A percentile compares a stretch with the other conserved stretches of the same genome.
Conservation (phyloP, 1,140 invertebrate genomes). For the Aphaenogaster rudis region DNA sequence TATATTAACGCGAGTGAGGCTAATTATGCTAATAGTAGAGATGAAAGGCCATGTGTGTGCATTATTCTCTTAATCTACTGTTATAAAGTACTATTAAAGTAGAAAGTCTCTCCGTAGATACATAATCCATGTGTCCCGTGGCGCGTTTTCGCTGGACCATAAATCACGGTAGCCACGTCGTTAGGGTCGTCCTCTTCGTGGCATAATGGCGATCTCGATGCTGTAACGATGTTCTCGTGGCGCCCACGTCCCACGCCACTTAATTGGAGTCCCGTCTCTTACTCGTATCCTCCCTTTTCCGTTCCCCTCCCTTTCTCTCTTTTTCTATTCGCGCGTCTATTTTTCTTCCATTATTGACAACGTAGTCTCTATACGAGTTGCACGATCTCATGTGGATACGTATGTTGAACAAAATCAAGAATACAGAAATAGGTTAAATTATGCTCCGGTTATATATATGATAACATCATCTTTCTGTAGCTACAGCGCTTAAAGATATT, state of each 20-base stretch:
- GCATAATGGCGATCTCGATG: conserved; percentile 76
- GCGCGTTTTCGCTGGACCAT: conserved; percentile 70
- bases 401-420: background rate
- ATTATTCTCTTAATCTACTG: conserved; percentile 73
- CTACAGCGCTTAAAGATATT: background rate
- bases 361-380: background rate
- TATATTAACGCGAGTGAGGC: conserved; percentile 55
- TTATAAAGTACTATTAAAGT: conserved; percentile 61
- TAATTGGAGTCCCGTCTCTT: conserved; percentile 69
- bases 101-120: conserved; percentile 65
- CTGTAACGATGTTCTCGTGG: conserved; percentile 76
- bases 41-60: conserved; percentile 52
- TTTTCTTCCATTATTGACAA: conserved; percentile 11
- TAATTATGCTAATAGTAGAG: conserved; percentile 46
- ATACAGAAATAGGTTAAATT: background rate
- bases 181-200: conserved; percentile 76
- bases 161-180: conserved; percentile 78
- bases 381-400: background rate
- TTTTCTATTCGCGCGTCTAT: background rate
- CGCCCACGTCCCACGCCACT: conserved; percentile 58
- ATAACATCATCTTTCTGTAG: background rate
- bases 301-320: background rate
- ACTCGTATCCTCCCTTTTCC: background rate
- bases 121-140: conserved; percentile 68
- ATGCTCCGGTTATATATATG: background rate